Conservation (phyloP, 2,888 invertebrate species). For the Stictocephala bisonia region DNA sequence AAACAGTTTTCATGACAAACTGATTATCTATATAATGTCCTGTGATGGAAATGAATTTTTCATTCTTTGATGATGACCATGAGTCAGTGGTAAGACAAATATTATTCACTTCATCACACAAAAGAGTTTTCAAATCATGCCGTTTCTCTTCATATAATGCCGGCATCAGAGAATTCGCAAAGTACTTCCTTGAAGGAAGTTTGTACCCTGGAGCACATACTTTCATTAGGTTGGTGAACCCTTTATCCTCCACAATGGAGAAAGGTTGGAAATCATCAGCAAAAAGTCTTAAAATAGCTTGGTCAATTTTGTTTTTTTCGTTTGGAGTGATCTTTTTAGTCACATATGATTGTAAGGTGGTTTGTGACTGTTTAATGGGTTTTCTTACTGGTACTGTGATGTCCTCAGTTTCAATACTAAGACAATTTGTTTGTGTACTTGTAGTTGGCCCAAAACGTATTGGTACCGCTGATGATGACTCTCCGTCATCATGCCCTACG, state of each 20-base stretch:
- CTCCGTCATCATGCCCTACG: neutral
- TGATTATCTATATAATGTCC: conserved; percentile 57
- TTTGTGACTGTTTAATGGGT: no score
- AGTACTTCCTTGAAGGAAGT: conserved; percentile 29
- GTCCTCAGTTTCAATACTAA: no score
- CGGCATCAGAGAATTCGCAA: conserved; percentile 17
- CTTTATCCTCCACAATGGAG: conserved; percentile 40
- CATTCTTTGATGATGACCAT: conserved; percentile 60
- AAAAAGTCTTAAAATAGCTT: conserved; percentile 27
- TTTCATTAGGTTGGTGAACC: conserved; percentile 7
- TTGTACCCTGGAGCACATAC: neutral
- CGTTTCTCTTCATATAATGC: conserved; percentile 24
- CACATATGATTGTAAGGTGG: neutral
- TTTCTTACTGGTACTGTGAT: no score
- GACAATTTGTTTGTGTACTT: no score
- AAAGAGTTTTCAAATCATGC: neutral
- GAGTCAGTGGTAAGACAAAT: conserved; percentile 60
- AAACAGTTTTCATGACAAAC: conserved; percentile 56
- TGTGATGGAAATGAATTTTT: conserved; percentile 59
- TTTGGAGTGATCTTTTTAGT: conserved; percentile 25
- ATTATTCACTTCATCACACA: neutral
- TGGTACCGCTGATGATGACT: neutral
- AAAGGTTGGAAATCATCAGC: conserved; percentile 28
- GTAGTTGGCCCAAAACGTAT: neutral
- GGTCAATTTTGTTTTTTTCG: conserved; percentile 38